Evolutionary conservation across 2,888 invertebrate genomes (phyloP), one percentile per base, ranked within the genome.

Genomic region (Rhagonycha lutea): DNA sequence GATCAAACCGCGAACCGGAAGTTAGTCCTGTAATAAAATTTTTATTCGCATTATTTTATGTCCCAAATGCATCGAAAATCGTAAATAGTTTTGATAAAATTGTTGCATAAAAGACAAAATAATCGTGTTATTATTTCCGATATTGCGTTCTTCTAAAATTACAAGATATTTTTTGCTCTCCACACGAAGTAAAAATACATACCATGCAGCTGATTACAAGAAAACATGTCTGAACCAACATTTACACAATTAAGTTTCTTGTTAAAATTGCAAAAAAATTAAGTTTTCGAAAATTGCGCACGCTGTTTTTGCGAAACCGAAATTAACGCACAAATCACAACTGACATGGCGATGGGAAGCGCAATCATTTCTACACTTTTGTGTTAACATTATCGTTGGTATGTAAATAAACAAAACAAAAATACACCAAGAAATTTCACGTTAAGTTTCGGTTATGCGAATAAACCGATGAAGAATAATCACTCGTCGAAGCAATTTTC

Each of bases 401-500:
- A 76, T 74, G 72, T 78, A 79, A 79, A 79, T 78, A 79, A 76
- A 79, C 79, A 79, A 73, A 77, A 74, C 79, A 62, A 76, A 79
- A 79, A 79, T 78, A 78, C 74, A 77, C 72, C 77, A 62, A 14
- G n/a, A 28, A 72, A 73, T 68, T 70, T 65, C 12, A 4, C 63
- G 63, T 14, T 63, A 4, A n/a, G 63, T 2, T 24, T 63, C 63
- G 11, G 23, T 65, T 65, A 47, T n/a, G 47, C 47, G 47, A n/a
- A n/a, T 47, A 47, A 47, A 47, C 47, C 47, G 47, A n/a, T n/a
- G 8, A n/a, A 7, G 47, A 47, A 47, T 47, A 7, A 47, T 47
- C 47, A 47, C n/a, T 47, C 47, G 47, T n/a, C 47, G 47, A 47
- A 8, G 2, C 2, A n/a, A 47, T 47, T 32, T 32, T 47, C 5